Base-by-base conservation (phyloP, 2,797 vertebrate genomes). In the Brachymystax lenok region DNA sequence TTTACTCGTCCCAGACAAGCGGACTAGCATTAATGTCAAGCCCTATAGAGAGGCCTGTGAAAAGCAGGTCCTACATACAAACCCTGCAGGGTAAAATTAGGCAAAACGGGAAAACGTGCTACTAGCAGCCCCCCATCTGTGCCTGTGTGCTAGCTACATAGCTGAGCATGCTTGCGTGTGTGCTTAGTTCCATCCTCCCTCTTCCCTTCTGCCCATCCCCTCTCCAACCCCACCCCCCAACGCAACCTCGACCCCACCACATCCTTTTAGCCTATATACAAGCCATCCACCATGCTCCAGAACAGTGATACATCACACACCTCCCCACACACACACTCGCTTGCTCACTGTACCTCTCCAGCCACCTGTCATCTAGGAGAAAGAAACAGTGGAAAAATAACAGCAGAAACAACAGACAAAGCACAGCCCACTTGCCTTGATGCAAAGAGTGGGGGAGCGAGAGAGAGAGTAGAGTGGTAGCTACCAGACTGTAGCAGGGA, bases 371-470 rank as follows among this genome's bases (percentile, higher is more conserved):
- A 79, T 50, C 76, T 82, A 54, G 14, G 51, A 28, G 6, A 5
- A 54, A 74, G 69, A 64, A 10, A 54, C 27, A 51, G 28, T 13
- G 21, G 14, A n/a, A 30, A 3, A 2, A 35, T 6, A 59, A 78
- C 87, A 71, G 64, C 71, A 78, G 75, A 33, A 56, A 77, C 87
- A 69, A 85, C 83, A 81, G 79, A 79, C 89, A 87, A 78, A 3
- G 85, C 87, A 88, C 84, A 59, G 71, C 71, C 87, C 91, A 96
- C 96, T 96, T 96, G 95, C 95, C 96, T 96, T 91, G 83, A 84
- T 91, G 90, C 84, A 88, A 74, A 80, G 86, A 87, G 91, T 19
- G 52, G 5, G 17, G 0, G 52, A 56, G 52, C 4, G 17, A 56
- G 52, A 16, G 16, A 54, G 52, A 56, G 52, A 56, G 52, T 82